Base-by-base conservation (phyloP, 2,888 invertebrate genomes). In the Artemia sinica region DNA sequence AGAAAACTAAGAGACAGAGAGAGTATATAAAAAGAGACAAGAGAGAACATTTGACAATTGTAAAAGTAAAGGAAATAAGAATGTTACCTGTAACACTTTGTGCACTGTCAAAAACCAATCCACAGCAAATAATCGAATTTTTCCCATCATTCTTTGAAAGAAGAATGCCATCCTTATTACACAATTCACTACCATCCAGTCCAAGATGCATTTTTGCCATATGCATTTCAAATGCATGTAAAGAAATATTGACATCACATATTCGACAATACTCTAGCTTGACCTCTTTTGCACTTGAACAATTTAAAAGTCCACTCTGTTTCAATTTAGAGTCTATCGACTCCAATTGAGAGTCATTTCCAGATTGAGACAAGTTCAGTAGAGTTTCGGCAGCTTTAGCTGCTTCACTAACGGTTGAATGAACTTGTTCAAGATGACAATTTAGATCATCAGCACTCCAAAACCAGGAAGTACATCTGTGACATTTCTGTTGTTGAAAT, bases 401-500 rank as follows among this genome's bases (percentile, higher is more conserved):
- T 58, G 63, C 63, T 58, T 58, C 63, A 28, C 63, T 58, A 8
- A 58, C 63, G 28, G 63, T 58, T 28, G 63, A 58, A 58, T 58
- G 63, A 8, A 58, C 63, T 28, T 58, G 63, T 58, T 58, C 63
- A 58, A 58, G 14, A 58, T 58, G 63, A 11, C 63, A 58, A n/a
- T 58, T 58, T 28, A 58, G 28, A 28, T 58, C 63, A 9, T 58
- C 63, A 58, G 10, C 28, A 28, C 14, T 58, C 63, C 63, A 58
- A 28, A 58, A 58, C 63, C 63, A 58, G 63, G 63, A 58, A 18
- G 14, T n/a, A 58, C 63, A 58, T 28, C 28, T 58, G n/a, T 28
- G 14, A 58, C 63, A 58, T n/a, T 58, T 58, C 63, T 58, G 63
- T 58, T 58, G 63, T 28, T 58, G 63, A 58, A 58, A 28, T 58